Evolutionary conservation across 2,797 vertebrate genomes (phyloP).

Genomic region (Phalanger gymnotis): DNA sequence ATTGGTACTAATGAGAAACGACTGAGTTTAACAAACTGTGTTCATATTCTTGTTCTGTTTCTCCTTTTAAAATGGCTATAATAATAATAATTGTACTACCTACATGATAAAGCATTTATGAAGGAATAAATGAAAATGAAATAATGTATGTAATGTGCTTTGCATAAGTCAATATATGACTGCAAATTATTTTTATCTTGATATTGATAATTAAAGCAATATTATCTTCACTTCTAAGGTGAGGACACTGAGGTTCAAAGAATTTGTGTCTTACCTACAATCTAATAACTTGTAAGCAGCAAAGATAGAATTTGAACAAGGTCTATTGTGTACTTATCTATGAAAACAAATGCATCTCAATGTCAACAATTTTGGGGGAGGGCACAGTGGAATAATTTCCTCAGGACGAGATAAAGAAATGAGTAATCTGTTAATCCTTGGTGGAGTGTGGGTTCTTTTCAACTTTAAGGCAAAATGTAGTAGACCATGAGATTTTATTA

Average conservation of each 20-base stretch:
- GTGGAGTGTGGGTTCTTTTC: not conserved
- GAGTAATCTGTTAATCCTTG: not conserved
- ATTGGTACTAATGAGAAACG: not conserved
- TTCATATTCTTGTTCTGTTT: not conserved
- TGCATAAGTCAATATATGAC: not conserved
- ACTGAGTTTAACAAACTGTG: not conserved
- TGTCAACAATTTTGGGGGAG: not conserved
- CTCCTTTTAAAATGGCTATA: not conserved
- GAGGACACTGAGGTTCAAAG: not conserved
- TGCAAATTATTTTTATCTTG: not conserved
- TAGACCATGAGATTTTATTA: not conserved
- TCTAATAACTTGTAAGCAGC: not conserved
- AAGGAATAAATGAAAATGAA: not conserved
- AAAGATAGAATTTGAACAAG: not conserved
- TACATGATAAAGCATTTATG: not conserved
- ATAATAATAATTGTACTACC: not conserved
- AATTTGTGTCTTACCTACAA: not conserved
- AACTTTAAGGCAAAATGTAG: not conserved
- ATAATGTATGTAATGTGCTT: not conserved
- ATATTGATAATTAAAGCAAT: not conserved
- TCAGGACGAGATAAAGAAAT: not conserved
- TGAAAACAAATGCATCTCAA: not conserved
- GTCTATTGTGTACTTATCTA: not conserved
- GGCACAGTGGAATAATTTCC: not conserved
- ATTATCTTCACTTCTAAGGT: not conserved